Evolutionary conservation across 1,140 invertebrate species (phyloP).

Genomic region (Matsumurasca onukii): DNA sequence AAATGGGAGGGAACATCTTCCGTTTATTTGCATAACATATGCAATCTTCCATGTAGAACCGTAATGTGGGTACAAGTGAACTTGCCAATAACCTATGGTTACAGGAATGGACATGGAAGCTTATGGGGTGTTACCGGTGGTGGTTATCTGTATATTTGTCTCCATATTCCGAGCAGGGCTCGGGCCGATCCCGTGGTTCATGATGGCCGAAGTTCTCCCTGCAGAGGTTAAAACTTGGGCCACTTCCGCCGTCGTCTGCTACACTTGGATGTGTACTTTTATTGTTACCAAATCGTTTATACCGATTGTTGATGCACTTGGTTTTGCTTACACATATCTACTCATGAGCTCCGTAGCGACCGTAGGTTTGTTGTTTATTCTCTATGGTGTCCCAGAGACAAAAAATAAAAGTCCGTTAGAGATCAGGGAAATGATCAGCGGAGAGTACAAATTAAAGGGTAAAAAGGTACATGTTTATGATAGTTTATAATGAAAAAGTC

Average conservation of each 20-base stretch:
- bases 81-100: no score
- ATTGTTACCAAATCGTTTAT: slow-evolving; percentile 54
- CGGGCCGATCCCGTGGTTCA: slow-evolving; percentile 71
- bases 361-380: slow-evolving; percentile 68
- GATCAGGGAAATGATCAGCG: slow-evolving; percentile 59
- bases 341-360: slow-evolving; percentile 75
- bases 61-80: no score
- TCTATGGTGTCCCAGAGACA: slow-evolving; percentile 82
- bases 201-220: slow-evolving; percentile 69
- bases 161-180: slow-evolving; percentile 56
- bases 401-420: slow-evolving; percentile 83
- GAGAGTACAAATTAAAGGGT: slow-evolving; percentile 1
- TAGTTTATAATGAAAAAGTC: background rate
- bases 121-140: slow-evolving; percentile 47
- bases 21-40: no score
- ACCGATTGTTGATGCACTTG: slow-evolving; percentile 54
- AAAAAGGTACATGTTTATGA: background rate
- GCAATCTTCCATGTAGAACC: no score
- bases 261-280: slow-evolving; percentile 55
- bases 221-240: slow-evolving; percentile 61
- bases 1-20: no score
- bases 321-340: slow-evolving; percentile 74
- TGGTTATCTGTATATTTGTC: slow-evolving; percentile 53
- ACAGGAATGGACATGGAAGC: slow-evolving; percentile 42
- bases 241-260: slow-evolving; percentile 51